A percentile compares a stretch with the other conserved stretches of the same genome.
Conservation (phyloP, 1,140 invertebrate genomes). For the Odontomachus brunneus region DNA sequence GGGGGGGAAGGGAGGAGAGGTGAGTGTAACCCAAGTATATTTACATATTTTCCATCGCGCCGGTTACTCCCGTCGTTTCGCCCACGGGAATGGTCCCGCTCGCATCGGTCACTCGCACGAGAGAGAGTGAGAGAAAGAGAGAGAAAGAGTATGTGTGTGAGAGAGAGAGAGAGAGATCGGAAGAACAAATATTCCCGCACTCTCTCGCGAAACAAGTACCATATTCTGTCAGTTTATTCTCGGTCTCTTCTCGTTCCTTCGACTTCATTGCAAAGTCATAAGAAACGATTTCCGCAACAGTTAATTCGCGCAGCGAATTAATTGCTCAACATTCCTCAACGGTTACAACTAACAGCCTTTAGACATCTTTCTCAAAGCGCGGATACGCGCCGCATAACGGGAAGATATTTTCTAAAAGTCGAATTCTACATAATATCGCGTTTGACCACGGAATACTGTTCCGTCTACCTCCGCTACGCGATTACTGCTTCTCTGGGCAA, state of each 20-base stretch:
- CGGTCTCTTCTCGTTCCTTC: background rate
- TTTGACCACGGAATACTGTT: conserved; percentile 15
- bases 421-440: conserved; percentile 34
- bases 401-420: conserved; percentile 23
- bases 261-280: background rate
- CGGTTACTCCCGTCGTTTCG: conserved; percentile 34
- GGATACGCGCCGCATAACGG: background rate
- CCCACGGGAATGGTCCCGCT: conserved; percentile 17
- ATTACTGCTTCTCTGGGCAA: conserved; percentile 38
- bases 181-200: conserved; percentile 37
- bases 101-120: conserved; percentile 11
- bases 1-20: background rate
- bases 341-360: background rate
- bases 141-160: too few species aligned
- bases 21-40: conserved; percentile 36
- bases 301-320: background rate
- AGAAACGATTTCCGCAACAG: background rate
- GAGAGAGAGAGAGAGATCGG: conserved; percentile 25
- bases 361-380: background rate
- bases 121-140: too few species aligned
- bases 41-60: conserved; percentile 58
- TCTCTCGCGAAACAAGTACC: conserved; percentile 23
- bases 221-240: conserved; percentile 10
- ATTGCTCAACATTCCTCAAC: conserved; percentile 18
- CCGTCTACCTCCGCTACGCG: conserved; percentile 16